Base-by-base conservation (phyloP, 2,888 invertebrate genomes). In the Drosophila atripex region DNA sequence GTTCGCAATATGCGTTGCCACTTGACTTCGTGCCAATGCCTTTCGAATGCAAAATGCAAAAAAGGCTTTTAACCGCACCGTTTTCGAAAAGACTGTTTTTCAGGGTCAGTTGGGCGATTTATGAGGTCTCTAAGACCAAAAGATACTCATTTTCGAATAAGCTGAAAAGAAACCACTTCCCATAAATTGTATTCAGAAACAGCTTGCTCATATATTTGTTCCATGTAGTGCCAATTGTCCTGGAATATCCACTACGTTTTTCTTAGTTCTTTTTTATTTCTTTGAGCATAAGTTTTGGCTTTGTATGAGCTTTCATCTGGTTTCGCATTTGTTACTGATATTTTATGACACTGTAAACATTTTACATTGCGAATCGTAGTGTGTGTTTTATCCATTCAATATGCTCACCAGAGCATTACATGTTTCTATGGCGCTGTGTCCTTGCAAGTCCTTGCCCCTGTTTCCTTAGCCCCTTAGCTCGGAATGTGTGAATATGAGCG, bases 261-360 rank as follows among this genome's bases (percentile, higher is more conserved):
- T 64, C 47, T 41, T 50, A 38, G 57, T 45, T 41, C 14, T 38
- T 57, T 69, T 38, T 66, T 39, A 14, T 39, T 47, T 32, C 16
- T 25, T 43, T 21, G 38, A 8, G n/a, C 35, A 11, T 21, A n/a
- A 30, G 41, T 16, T 23, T 55, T 1, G 21, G 39, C 46, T 23
- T 60, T 58, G 46, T 51, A 39, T 39, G 58, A 23, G 25, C n/a
- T 28, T 16, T 43, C 50, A 11, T 38, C 45, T 78, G 78, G 69
- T 70, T 68, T 64, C 70, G 41, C 78, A 80, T 72, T 84, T 78
- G 76, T 68, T 80, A 73, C 77, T 82, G 71, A 72, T 85, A 72
- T 78, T 83, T 85, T 82, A 87, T 82, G 86, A 87, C 79, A 82
- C 86, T 73, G 86, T 79, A 77, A 87, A 78, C 80, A 85, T 82